Evolutionary conservation across 2,113 vertebrate species (phyloP), one percentile per base, ranked within the genome.

Genomic region (Ctenodactylus gundi): DNA sequence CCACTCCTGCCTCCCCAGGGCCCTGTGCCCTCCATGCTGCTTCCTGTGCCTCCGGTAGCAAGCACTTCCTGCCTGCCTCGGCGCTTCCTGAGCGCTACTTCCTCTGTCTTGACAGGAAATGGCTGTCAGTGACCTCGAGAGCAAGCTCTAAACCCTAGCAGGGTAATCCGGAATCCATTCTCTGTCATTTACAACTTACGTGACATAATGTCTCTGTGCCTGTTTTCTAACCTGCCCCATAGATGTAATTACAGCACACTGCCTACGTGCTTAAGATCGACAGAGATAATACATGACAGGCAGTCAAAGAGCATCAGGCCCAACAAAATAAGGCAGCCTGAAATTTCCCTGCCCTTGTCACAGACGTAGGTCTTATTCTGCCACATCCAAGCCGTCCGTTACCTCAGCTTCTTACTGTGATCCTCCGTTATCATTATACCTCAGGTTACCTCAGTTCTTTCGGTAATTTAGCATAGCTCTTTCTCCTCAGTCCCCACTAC

Each of bases 171-270:
- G 68, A 64, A 51, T 77, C 51, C 64, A 51, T 20, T 44, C 62
- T 82, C 65, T 18, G 44, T 17, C 53, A 60, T 31, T 64, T 60
- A 92, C 15, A 58, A 84, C 49, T 12, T 65, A 65, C 1, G 27
- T 72, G 12, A 73, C 39, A 80, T 57, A 9, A 31, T 58, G 49
- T 36, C 29, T 60, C 53, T 51, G 18, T 36, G 20, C 41, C 67
- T 91, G n/a, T 87, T 68, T 95, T 41, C 44, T 92, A 25, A 29
- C 49, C 73, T 80, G 15, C 58, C 65, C 21, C 12, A 41, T 77
- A 39, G 9, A 23, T 29, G 18, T 49, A 53, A 44, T 53, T 57
- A n/a, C 10, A 23, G 11, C 17, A 7, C 20, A 51, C 15, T 67
- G 21, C 15, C 67, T 11, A 39, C 70, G n/a, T 58, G 12, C 18